A percentile compares a stretch with the other conserved stretches of the same genome.
phyloP scores from a whole-genome alignment of 2,113 vertebrate genomes.

The Pristiophorus japonicus region DNA sequence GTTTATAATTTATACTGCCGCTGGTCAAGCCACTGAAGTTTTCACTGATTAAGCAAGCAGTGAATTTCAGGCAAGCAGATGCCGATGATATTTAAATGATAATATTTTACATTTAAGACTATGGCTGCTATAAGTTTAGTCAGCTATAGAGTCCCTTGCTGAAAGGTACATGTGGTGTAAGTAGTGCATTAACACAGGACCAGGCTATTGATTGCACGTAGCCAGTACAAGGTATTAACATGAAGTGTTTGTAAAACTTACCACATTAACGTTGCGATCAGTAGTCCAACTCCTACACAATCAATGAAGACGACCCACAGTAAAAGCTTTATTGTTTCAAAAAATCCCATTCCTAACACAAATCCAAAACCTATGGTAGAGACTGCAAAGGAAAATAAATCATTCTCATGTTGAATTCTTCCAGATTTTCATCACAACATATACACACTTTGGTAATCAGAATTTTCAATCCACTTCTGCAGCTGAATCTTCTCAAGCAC shows the following conservation, averaged over 20 bases:
- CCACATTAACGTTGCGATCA: slow-evolving; percentile 96
- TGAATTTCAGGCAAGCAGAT: not conserved
- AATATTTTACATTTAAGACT: not conserved
- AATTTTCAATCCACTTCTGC: not conserved
- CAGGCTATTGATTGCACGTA: not conserved
- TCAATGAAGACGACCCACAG: slow-evolving; percentile 97
- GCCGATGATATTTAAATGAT: too few relatives aligned
- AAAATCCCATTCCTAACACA: slow-evolving; percentile 83
- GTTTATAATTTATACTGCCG: not conserved
- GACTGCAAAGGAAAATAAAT: slow-evolving; percentile 57
- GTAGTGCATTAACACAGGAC: not conserved
- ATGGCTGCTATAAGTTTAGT: not conserved
- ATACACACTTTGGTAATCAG: slow-evolving; percentile 6
- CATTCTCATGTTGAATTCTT: not conserved
- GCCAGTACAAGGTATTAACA: not conserved
- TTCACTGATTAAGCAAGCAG: not conserved
- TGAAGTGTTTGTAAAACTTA: slow-evolving; percentile 53
- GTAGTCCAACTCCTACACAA: slow-evolving; percentile 87
- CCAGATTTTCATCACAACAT: not conserved
- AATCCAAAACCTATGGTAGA: slow-evolving; percentile 92
- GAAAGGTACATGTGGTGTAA: not conserved
- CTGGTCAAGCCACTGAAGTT: not conserved
- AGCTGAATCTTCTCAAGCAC: not conserved
- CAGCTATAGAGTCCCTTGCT: not conserved
- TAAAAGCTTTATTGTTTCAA: slow-evolving; percentile 86